Conservation (phyloP, 2,888 invertebrate genomes). For the Alloplasta piceator region DNA sequence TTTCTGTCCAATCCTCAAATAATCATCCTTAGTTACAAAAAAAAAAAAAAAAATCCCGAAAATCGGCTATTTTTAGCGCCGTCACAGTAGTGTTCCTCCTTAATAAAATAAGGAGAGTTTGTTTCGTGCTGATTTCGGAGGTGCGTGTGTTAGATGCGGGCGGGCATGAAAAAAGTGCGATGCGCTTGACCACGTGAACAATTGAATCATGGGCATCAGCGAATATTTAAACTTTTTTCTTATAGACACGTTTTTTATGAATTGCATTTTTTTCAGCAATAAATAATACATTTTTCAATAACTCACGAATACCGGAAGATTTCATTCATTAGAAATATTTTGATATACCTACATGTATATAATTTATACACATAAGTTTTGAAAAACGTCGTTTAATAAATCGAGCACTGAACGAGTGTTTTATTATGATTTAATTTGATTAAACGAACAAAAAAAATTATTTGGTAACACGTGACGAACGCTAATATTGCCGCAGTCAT, state of each 20-base stretch:
- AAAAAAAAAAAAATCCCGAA: too few species aligned
- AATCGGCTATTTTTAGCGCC: too few species aligned
- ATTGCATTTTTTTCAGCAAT: too few species aligned
- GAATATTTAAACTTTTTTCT: background rate
- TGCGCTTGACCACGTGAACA: slow-evolving; percentile 42
- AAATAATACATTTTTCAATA: background rate
- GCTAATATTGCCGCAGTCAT: background rate
- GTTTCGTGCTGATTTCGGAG: too few species aligned
- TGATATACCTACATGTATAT: background rate
- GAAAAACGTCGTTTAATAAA: background rate
- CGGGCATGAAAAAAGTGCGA: background rate
- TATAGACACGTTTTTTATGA: too few species aligned
- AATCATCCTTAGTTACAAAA: too few species aligned
- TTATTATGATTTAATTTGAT: background rate
- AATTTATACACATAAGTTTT: background rate
- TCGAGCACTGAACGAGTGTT: background rate
- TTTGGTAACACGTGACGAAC: background rate
- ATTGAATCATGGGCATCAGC: slow-evolving; percentile 7
- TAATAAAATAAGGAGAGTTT: too few species aligned
- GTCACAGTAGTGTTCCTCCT: too few species aligned
- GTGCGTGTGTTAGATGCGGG: too few species aligned
- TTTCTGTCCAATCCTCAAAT: too few species aligned
- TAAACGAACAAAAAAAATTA: background rate
- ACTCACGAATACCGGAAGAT: background rate
- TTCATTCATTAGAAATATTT: background rate